A percentile compares a stretch with the other conserved stretches of the same genome.
These are phyloP conservation scores for Onychomys arenicola DNA, from an alignment of 2,797 vertebrate species.

Conservation along the genomic window DNA sequence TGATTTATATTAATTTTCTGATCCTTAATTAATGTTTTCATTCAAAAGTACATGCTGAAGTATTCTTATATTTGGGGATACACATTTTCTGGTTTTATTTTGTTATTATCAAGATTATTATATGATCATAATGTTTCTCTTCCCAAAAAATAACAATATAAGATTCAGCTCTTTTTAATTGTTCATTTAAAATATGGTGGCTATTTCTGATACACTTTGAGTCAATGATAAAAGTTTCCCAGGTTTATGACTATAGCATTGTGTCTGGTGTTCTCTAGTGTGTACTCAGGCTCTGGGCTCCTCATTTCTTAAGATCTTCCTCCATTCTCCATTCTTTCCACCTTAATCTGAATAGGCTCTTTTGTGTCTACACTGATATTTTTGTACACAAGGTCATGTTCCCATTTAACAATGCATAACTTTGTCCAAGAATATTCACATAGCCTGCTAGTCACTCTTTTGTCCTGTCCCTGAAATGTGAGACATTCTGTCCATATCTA, in stretches of 20 bases:
- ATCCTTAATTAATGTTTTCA: background rate
- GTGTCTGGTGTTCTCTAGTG: background rate
- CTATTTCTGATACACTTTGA: background rate
- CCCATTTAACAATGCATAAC: background rate
- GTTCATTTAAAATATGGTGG: background rate
- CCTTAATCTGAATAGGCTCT: background rate
- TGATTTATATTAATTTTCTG: background rate
- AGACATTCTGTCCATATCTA: background rate
- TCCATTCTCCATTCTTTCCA: rapidly evolving
- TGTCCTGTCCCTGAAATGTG: background rate
- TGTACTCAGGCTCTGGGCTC: background rate
- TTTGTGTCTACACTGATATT: background rate
- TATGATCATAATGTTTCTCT: background rate
- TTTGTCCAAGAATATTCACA: background rate
- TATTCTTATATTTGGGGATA: background rate
- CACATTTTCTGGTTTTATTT: background rate
- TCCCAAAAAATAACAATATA: background rate
- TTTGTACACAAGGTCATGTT: background rate
- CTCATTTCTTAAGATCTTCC: background rate
- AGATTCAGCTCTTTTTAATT: background rate
- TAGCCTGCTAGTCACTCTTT: background rate
- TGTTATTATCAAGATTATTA: background rate
- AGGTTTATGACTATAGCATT: background rate
- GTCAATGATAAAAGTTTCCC: background rate
- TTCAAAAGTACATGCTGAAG: background rate